A percentile compares a stretch with the other conserved stretches of the same genome.
These are phyloP conservation scores for Geotrypetes seraphini DNA, from an alignment of 2,797 vertebrate genomes.

Conservation along the genomic window DNA sequence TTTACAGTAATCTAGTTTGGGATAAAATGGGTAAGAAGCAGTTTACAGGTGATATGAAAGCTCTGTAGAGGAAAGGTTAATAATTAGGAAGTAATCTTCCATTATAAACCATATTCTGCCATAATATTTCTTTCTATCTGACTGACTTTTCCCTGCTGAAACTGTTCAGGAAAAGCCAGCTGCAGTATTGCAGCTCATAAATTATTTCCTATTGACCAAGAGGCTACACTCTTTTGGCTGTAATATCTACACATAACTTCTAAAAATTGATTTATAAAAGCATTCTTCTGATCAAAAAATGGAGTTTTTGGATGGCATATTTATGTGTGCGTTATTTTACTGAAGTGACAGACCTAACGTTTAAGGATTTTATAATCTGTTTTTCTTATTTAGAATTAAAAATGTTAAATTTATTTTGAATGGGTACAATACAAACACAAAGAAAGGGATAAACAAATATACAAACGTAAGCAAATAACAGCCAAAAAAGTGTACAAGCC, in stretches of 20 bases:
- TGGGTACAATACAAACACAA: too few relatives aligned
- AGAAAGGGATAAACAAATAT: too few relatives aligned
- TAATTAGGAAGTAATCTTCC: constrained; percentile 40
- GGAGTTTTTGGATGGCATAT: constrained; percentile 16
- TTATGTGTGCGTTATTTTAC: constrained; percentile 30
- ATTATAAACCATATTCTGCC: constrained; percentile 30
- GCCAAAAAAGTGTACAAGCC: too few relatives aligned
- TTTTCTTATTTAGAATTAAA: constrained; percentile 32
- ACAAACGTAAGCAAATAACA: too few relatives aligned
- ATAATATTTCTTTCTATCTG: constrained; percentile 24
- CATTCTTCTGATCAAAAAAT: too few relatives aligned
- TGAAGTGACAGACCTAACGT: constrained; percentile 21
- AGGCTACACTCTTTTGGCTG: constrained; percentile 12
- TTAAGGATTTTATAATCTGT: constrained; percentile 19
- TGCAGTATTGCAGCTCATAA: constrained; percentile 30
- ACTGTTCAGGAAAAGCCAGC: constrained; percentile 38
- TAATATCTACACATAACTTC: too few relatives aligned
- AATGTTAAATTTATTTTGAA: too few relatives aligned
- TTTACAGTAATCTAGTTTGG: constrained; percentile 32
- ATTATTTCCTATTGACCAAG: constrained; percentile 38
- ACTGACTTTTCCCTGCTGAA: constrained; percentile 12
- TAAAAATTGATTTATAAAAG: too few relatives aligned
- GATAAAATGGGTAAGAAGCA: constrained; percentile 35
- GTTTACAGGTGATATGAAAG: constrained; percentile 31
- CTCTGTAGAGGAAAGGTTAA: constrained; percentile 33